Conservation (phyloP, 2,113 vertebrate species). For the Rhinopomastus cyanomelas region DNA sequence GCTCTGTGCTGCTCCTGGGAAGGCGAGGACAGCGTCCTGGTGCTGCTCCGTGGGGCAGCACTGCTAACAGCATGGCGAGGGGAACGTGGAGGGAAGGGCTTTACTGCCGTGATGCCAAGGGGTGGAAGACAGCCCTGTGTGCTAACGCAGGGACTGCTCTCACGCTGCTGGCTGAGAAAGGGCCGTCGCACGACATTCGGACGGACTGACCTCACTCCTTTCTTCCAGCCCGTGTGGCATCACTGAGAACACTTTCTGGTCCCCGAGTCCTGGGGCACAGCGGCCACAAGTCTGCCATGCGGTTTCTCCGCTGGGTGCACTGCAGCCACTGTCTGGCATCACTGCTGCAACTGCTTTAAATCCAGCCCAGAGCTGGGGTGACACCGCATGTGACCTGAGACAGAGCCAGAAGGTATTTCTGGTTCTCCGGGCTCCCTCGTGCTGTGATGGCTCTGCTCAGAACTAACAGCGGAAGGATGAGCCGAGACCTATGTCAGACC, state of each 20-base stretch:
- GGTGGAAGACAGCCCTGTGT: not conserved
- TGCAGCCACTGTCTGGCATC: not conserved
- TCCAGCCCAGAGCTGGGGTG: not conserved
- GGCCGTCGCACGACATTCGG: not conserved
- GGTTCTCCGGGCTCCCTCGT: not conserved
- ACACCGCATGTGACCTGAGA: not conserved
- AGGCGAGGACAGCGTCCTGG: not conserved
- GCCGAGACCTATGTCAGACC: not conserved
- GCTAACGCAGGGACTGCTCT: not conserved
- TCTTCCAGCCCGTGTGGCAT: not conserved
- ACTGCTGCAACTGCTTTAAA: not conserved
- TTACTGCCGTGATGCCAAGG: not conserved
- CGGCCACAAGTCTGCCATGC: not conserved
- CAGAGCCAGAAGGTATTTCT: conserved; percentile 5
- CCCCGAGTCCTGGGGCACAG: not conserved
- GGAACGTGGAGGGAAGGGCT: not conserved
- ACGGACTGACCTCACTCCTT: not conserved
- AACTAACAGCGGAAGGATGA: not conserved
- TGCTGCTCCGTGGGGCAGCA: not conserved
- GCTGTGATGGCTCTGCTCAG: not conserved
- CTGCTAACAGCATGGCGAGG: not conserved
- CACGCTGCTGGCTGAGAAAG: not conserved
- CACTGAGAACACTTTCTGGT: not conserved
- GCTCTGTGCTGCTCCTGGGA: not conserved
- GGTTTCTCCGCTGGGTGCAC: not conserved